A percentile compares a stretch with the other conserved stretches of the same genome.
Conservation (phyloP, 2,888 invertebrate species). For the Lasioglossum malachurum region DNA sequence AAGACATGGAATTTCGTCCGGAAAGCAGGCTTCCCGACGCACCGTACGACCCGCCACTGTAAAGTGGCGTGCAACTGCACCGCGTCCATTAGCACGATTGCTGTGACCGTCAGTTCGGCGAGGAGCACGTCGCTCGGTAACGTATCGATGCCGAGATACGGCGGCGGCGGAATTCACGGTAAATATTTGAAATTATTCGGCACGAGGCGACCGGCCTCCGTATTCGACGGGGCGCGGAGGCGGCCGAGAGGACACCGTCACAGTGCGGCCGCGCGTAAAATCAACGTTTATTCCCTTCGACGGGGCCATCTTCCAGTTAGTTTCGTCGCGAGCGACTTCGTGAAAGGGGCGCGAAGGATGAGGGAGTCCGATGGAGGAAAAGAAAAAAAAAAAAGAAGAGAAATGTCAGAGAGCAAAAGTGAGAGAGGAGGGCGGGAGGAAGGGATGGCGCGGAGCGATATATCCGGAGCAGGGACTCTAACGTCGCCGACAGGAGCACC, state of each 20-base stretch:
- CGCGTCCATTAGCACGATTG: conserved; percentile 11
- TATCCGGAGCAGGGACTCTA: conserved; percentile 29
- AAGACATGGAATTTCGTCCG: too few relatives aligned
- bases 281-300: conserved; percentile 45
- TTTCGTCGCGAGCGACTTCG: conserved; percentile 24
- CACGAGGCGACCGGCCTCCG: neutral
- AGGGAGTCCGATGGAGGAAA: neutral
- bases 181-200: conserved; percentile 50
- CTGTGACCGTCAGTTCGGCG: neutral
- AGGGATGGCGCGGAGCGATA: neutral
- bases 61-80: neutral
- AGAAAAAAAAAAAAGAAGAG: neutral
- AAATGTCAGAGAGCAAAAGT: neutral
- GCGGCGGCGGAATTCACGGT: neutral
- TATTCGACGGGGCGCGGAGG: neutral
- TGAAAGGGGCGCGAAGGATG: neutral
- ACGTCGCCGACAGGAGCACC: conserved; percentile 46
- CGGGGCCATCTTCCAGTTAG: conserved; percentile 39
- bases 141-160: neutral
- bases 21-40: neutral
- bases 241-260: neutral
- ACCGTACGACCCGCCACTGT: neutral
- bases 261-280: conserved; percentile 23
- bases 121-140: neutral
- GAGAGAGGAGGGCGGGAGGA: neutral